Percentiles rank a stretch among this genome's conserved stretches.
Evolutionary conservation across 2,888 invertebrate species (phyloP).

Genomic region (Prosapia bicincta): DNA sequence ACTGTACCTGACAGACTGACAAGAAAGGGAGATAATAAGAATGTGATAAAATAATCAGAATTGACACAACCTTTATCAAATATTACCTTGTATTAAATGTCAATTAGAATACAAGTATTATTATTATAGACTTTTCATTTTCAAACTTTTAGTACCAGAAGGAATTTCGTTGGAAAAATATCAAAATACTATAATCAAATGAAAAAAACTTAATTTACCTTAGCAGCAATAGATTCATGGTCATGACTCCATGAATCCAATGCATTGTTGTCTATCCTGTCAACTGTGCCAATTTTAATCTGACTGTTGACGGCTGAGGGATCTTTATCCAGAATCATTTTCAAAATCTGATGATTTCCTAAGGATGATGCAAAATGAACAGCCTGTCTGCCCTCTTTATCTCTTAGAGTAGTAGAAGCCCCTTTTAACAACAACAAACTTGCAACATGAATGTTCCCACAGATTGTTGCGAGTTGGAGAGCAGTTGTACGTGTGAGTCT

Average conservation of each 20-base stretch:
- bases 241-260: constrained; percentile 52
- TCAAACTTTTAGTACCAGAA: too few relatives aligned
- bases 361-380: constrained; percentile 52
- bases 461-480: constrained; percentile 47
- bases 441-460: constrained; percentile 47
- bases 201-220: not conserved
- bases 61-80: too few relatives aligned
- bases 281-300: constrained; percentile 12
- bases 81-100: too few relatives aligned
- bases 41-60: too few relatives aligned
- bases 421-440: constrained; percentile 48
- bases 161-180: too few relatives aligned
- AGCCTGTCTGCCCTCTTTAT: constrained; percentile 50
- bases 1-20: too few relatives aligned
- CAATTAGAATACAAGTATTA: too few relatives aligned
- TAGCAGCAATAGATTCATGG: constrained; percentile 41
- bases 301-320: constrained; percentile 4
- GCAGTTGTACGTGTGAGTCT: constrained; percentile 49
- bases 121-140: too few relatives aligned
- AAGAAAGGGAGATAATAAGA: too few relatives aligned
- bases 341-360: constrained; percentile 44
- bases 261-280: constrained; percentile 42
- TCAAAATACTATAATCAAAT: too few relatives aligned
- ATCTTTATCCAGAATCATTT: constrained; percentile 15
- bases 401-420: constrained; percentile 49